Evolutionary conservation across 2,113 vertebrate genomes (phyloP), one percentile per base, ranked within the genome.

Genomic region (Saccopteryx bilineata): DNA sequence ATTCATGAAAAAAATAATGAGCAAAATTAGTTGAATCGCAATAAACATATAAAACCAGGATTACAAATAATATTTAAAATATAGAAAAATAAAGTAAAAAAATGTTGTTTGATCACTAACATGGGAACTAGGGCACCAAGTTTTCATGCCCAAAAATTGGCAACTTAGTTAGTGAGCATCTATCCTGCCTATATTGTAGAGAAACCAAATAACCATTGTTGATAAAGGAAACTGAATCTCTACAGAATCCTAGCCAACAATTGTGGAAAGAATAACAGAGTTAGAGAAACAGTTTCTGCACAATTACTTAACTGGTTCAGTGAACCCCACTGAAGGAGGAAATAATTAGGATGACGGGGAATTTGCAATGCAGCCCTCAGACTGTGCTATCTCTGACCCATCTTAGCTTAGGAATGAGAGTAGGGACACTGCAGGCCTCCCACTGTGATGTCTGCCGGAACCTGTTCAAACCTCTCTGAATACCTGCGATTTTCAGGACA

Each of bases 51-150:
- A 75, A 87, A 94, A 68, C 28, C 14, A 94, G 6, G 66, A 71
- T 88, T 91, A 79, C 75, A 85, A 88, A 81, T 39, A 24, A 50
- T 66, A 90, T 66, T 95, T 60, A 46, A 78, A 84, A 91, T 61
- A 52, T 21, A 86, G 2, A 78, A 13, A 31, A 39, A 17, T 26
- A 56, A 66, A 60, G 14, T 9, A 31, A 75, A 39, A 50, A 31
- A 74, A n/a, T 5, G 1, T 23, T 83, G 60, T 86, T 58, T 46
- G 14, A 75, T 60, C 65, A 81, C 28, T 80, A 76, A 82, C 14
- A 39, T 50, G 50, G 3, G 23, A 76, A 81, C 0, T 18, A 91
- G 50, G 72, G 21, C 2, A 85, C 60, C 33, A 93, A 66, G 12
- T 78, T 15, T 23, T 85, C 48, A 56, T 23, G 63, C 46, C 76